phyloP scores from a whole-genome alignment of 2,888 invertebrate genomes.

The Thymelicus lineola region DNA sequence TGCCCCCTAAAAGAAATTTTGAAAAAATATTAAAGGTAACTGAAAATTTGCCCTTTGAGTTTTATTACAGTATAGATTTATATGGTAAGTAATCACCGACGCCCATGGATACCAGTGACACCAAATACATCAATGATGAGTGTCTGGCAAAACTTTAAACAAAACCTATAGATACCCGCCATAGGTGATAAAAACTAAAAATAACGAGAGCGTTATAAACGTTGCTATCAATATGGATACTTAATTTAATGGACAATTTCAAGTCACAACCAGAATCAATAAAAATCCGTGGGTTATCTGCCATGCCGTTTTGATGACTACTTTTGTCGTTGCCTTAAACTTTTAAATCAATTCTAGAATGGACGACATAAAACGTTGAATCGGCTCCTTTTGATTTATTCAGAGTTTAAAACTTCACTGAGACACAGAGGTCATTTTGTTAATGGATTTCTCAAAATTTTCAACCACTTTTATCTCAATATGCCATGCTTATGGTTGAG shows the following conservation, averaged over 20 bases:
- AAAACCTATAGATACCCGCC: too few relatives aligned
- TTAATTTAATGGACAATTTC: not conserved
- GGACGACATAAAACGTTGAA: slow-evolving; percentile 5
- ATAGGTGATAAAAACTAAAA: not conserved
- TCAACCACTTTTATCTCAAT: not conserved
- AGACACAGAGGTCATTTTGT: not conserved
- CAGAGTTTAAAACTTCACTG: slow-evolving; percentile 6
- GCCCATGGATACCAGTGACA: too few relatives aligned
- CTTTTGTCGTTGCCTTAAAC: not conserved
- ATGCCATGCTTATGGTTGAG: not conserved
- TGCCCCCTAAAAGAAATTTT: too few relatives aligned
- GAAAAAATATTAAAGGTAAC: too few relatives aligned
- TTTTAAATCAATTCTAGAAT: slow-evolving; percentile 1
- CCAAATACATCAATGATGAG: too few relatives aligned
- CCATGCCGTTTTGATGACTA: not conserved
- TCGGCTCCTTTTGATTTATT: slow-evolving; percentile 21
- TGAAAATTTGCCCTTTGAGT: too few relatives aligned
- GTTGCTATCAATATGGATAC: not conserved
- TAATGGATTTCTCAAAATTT: not conserved
- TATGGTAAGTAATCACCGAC: too few relatives aligned
- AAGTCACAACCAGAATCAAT: not conserved
- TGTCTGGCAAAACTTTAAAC: too few relatives aligned
- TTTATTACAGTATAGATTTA: too few relatives aligned
- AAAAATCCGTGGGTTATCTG: not conserved
- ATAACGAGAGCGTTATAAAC: not conserved